Evolutionary conservation across 2,113 vertebrate genomes (phyloP).

Genomic region (Rutilus rutilus): DNA sequence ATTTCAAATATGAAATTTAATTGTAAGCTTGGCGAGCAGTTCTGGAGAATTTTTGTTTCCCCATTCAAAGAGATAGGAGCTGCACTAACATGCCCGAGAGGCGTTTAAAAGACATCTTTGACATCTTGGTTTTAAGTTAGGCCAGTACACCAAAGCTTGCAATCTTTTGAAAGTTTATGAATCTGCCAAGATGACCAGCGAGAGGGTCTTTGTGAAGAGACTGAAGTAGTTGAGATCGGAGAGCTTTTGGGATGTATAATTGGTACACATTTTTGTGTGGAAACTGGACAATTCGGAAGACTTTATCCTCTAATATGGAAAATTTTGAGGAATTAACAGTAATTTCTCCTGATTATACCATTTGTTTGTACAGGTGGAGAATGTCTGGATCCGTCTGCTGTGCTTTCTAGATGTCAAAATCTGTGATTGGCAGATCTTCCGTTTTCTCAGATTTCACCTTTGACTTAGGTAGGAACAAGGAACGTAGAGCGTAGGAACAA

Average conservation of each 20-base stretch:
- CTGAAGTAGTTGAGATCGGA: not conserved
- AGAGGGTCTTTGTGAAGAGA: not conserved
- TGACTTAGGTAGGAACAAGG: too few species aligned
- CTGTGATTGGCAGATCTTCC: not conserved
- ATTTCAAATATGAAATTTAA: too few species aligned
- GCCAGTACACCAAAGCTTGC: not conserved
- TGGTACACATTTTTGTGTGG: not conserved
- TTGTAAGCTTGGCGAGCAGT: too few species aligned
- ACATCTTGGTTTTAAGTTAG: not conserved
- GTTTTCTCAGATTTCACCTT: not conserved
- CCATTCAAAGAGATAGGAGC: too few species aligned
- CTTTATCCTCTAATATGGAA: too few species aligned
- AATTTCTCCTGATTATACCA: too few species aligned
- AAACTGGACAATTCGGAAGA: not conserved
- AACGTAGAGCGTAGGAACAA: not conserved
- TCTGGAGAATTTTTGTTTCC: too few species aligned
- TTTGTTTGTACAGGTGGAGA: too few species aligned
- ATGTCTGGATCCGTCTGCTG: not conserved
- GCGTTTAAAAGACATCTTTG: not conserved
- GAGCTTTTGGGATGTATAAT: not conserved
- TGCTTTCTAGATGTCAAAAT: not conserved
- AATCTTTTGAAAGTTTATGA: constrained; percentile 7
- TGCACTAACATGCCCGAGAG: too few species aligned
- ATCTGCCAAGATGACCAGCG: not conserved
- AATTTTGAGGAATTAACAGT: too few species aligned